These are phyloP conservation scores for Synergus laeviventris DNA, from an alignment of 2,888 invertebrate species.

Conservation along the genomic window DNA sequence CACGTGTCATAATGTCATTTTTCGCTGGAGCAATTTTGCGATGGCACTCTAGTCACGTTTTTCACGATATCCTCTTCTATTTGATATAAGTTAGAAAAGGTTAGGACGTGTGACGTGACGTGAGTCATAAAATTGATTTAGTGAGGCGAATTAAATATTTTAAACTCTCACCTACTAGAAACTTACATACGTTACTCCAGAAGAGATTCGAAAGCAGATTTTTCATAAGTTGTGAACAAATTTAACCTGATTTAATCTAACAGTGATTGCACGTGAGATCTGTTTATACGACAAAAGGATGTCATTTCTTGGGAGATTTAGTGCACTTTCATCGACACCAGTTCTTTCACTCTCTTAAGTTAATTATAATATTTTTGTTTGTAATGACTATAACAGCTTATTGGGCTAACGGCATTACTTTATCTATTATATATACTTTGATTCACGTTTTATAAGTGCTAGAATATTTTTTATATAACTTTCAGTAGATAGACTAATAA, in stretches of 20 bases:
- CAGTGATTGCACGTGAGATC: background rate
- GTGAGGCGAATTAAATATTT: background rate
- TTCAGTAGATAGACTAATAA: too few species aligned
- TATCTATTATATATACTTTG: too few species aligned
- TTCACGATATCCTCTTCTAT: conserved; percentile 22
- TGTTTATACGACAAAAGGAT: background rate
- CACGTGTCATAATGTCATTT: conserved; percentile 5
- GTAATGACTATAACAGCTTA: background rate
- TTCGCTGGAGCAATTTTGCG: conserved; percentile 2
- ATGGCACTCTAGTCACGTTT: conserved; percentile 13
- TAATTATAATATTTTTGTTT: background rate
- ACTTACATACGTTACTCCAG: too few species aligned
- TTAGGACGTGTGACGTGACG: conserved; percentile 21
- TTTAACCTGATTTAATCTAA: background rate
- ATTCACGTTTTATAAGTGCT: too few species aligned
- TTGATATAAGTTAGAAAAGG: conserved; percentile 23
- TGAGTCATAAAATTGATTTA: background rate
- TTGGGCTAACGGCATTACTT: background rate
- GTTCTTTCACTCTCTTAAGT: background rate
- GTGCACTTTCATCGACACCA: background rate
- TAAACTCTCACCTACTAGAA: background rate
- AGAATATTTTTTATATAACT: too few species aligned
- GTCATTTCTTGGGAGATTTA: background rate
- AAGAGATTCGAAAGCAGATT: background rate
- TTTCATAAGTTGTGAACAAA: background rate